Percentiles rank a stretch among this genome's conserved stretches.
These are phyloP conservation scores for Taenioides sp. DNA, from an alignment of 2,797 vertebrate genomes.

Conservation along the genomic window DNA sequence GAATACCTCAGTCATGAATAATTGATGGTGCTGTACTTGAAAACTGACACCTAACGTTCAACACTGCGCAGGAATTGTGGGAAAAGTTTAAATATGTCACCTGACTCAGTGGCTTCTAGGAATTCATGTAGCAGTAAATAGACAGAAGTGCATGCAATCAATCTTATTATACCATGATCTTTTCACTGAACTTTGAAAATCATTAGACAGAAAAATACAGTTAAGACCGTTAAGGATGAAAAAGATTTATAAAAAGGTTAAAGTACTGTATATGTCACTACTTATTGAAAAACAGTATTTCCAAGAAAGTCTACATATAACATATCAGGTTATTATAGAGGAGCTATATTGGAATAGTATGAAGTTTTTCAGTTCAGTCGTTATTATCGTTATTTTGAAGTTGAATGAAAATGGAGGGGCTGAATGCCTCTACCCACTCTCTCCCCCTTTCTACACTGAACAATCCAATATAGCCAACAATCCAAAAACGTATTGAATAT, in stretches of 20 bases:
- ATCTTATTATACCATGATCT: not conserved
- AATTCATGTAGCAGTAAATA: conserved; percentile 13
- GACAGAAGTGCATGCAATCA: not conserved
- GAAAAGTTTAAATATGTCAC: conserved; percentile 31
- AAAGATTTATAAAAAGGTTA: not conserved
- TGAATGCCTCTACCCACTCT: no score
- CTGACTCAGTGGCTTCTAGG: conserved; percentile 1
- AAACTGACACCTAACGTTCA: conserved; percentile 35
- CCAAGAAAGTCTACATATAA: not conserved
- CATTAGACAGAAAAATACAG: conserved; percentile 1
- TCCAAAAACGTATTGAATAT: not conserved
- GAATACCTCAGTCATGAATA: conserved; percentile 49
- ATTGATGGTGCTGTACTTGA: conserved; percentile 42
- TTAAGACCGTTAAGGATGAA: not conserved
- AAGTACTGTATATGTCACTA: not conserved
- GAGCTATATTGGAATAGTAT: not conserved
- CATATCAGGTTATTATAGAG: not conserved
- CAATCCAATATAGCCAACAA: not conserved
- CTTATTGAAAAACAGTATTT: not conserved
- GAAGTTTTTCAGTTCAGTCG: no score
- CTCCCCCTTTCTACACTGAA: not conserved
- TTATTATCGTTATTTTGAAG: no score
- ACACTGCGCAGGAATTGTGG: conserved; percentile 21
- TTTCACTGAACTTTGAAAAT: conserved; percentile 3
- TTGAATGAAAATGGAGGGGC: no score